Conservation (phyloP, 2,888 invertebrate species). For the Meghimatium bilineatum region DNA sequence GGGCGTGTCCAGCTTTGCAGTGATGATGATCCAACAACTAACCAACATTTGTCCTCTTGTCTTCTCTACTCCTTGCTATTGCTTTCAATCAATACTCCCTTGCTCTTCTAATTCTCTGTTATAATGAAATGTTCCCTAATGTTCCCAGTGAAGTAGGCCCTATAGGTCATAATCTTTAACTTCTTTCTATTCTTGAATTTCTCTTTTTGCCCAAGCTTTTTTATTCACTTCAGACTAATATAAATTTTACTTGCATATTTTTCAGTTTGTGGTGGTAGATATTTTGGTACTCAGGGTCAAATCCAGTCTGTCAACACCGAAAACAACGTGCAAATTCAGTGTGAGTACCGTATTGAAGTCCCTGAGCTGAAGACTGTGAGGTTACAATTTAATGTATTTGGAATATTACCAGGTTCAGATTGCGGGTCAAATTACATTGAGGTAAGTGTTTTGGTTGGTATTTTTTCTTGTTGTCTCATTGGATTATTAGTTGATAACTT, state of each 20-base stretch:
- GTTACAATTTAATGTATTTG: slow-evolving; percentile 88
- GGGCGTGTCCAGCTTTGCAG: no score
- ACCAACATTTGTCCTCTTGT: no score
- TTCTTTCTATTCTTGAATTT: no score
- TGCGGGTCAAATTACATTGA: slow-evolving; percentile 80
- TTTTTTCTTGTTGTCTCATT: no score
- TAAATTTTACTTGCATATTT: neutral
- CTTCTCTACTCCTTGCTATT: no score
- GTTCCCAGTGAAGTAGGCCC: no score
- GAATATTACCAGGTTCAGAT: slow-evolving; percentile 91
- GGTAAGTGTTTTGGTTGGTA: neutral
- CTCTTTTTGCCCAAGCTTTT: neutral
- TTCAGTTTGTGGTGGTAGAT: slow-evolving; percentile 94
- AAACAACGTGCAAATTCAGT: slow-evolving; percentile 94
- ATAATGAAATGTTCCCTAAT: no score
- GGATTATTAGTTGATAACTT: no score
- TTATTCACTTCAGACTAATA: neutral
- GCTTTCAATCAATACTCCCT: no score
- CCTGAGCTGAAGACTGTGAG: slow-evolving; percentile 87
- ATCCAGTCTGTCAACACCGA: slow-evolving; percentile 97
- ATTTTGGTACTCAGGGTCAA: slow-evolving; percentile 85
- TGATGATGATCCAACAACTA: no score
- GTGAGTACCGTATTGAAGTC: slow-evolving; percentile 91
- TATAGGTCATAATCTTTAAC: no score
- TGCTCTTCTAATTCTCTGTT: no score